Base-by-base conservation (phyloP, 1,140 invertebrate species). In the Archivesica marissinica region DNA sequence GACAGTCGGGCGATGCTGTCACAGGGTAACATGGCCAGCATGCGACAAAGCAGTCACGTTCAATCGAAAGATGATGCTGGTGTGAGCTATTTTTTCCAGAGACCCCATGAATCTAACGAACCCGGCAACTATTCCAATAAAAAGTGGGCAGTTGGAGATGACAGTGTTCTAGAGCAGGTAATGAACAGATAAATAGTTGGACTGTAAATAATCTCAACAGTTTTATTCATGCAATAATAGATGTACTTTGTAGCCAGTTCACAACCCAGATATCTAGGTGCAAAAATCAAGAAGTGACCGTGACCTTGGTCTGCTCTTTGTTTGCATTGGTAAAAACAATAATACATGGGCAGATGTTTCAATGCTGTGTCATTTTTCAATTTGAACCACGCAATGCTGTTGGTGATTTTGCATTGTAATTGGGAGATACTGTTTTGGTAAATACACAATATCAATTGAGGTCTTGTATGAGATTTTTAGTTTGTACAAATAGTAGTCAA, bases 71-170 rank as follows among this genome's bases (percentile, higher is more conserved):
- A 98, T 93, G 97, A 98, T 95, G 97, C 97, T 75, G 96, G 96
- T 92, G 97, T 98, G 86, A 96, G 97, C 89, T 98, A 98, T 93
- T 96, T 97, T 79, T 98, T 97, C 94, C 97, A 97, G 94, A 94
- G 97, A 88, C 96, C 96, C 30, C 97, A 97, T 92, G 95, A 96
- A 64, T 96, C 97, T 90, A 96, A 97, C 90, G 96, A 89, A 52
- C 56, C 96, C 88, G 79, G 77, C 25, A 95, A 88, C 68, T 94
- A 94, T 83, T 88, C 81, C 28, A 97, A 96, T 93, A 96, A 96
- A 91, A 95, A 97, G 86, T 98, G 97, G 97, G 96, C 96, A 50
- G 94, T 96, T 44, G 97, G 96, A 66, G 97, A 97, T 94, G 97
- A 97, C 93, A 95, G 95, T 90, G 96, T 97, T 87, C 95, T 97